Evolutionary conservation across 2,113 vertebrate genomes (phyloP).

Genomic region (Hypomesus transpacificus): DNA sequence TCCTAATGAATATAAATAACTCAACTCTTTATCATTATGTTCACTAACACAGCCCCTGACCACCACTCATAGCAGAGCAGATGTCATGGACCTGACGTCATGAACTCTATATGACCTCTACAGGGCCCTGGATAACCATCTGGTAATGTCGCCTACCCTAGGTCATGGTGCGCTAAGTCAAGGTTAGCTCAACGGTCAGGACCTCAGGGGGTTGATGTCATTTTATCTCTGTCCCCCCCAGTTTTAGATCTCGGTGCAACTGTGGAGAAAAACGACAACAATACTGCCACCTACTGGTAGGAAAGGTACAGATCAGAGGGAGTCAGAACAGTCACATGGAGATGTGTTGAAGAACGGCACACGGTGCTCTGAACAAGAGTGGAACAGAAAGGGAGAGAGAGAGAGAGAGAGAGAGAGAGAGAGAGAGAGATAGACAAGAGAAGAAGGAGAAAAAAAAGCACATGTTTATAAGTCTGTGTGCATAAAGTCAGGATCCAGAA

Average conservation of each 20-base stretch:
- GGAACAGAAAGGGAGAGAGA: neutral
- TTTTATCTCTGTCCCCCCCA: slow-evolving; percentile 5
- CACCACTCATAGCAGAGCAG: neutral
- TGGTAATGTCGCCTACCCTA: too few relatives aligned
- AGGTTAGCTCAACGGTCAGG: too few relatives aligned
- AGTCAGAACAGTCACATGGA: neutral
- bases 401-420: neutral
- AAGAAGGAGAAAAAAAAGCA: neutral
- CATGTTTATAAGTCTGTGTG: neutral
- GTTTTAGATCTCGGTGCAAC: neutral
- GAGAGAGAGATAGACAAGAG: neutral
- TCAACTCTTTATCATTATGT: slow-evolving; percentile 12
- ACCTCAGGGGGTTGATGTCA: neutral
- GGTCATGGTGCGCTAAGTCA: too few relatives aligned
- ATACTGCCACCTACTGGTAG: slow-evolving; percentile 65
- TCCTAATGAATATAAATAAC: slow-evolving; percentile 1
- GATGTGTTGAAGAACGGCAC: neutral
- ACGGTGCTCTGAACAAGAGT: too few relatives aligned
- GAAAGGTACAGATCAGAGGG: neutral
- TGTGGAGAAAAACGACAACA: slow-evolving; percentile 1
- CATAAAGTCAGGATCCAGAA: neutral
- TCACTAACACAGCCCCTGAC: neutral
- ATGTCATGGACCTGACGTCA: slow-evolving; percentile 39
- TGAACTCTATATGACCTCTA: neutral
- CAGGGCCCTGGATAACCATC: neutral